These are phyloP conservation scores for Euthynnus affinis DNA, from an alignment of 2,797 vertebrate genomes.

Conservation along the genomic window DNA sequence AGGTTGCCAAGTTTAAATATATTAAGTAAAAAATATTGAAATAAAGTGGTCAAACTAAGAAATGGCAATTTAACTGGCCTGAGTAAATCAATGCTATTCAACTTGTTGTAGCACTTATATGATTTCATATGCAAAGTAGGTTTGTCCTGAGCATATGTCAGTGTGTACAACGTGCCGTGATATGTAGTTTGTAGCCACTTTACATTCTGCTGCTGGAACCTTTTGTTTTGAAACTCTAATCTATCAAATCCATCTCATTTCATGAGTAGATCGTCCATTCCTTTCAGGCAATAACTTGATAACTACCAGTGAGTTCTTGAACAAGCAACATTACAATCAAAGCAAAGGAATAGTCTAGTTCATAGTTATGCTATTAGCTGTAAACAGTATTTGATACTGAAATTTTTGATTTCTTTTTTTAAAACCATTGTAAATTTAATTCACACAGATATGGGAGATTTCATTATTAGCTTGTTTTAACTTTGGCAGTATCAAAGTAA, in stretches of 20 bases:
- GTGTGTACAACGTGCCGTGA: background rate
- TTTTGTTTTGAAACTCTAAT: background rate
- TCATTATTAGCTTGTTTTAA: background rate
- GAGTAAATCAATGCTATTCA: background rate
- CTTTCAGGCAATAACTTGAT: slow-evolving; percentile 34
- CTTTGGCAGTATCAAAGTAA: too few species aligned
- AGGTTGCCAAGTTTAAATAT: background rate
- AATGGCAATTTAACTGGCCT: background rate
- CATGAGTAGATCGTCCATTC: background rate
- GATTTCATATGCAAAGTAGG: background rate
- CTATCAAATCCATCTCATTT: slow-evolving; percentile 49
- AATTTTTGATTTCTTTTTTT: background rate
- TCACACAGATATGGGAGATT: background rate
- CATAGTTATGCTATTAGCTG: background rate
- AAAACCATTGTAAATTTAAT: background rate
- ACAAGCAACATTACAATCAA: background rate
- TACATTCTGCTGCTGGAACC: background rate
- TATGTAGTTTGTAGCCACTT: background rate
- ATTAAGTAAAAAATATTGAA: background rate
- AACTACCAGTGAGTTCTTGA: slow-evolving; percentile 14
- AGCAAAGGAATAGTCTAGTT: too few species aligned
- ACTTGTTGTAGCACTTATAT: background rate
- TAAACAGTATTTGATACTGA: slow-evolving; percentile 16
- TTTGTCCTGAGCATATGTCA: too few species aligned
- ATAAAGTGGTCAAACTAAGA: background rate